Percentiles rank a stretch among this genome's conserved stretches.
phyloP scores from a whole-genome alignment of 2,888 invertebrate species.

The Lycophotia porphyrea region DNA sequence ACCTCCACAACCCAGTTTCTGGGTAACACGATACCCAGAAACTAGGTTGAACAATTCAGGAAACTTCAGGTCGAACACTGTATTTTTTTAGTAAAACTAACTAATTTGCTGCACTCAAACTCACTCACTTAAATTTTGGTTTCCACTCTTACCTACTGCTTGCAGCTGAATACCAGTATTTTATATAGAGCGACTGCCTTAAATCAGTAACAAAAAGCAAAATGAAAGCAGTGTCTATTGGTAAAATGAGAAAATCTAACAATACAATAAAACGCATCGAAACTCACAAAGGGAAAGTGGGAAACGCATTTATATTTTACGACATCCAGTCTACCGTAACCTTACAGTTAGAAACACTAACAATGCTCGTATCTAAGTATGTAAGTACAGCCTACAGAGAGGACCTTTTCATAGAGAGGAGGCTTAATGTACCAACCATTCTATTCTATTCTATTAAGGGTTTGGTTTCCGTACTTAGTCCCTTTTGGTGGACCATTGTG shows the following conservation, averaged over 20 bases:
- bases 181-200: no score
- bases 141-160: no score
- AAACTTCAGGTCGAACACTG: neutral
- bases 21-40: no score
- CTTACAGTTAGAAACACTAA: constrained; percentile 47
- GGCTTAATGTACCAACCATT: neutral
- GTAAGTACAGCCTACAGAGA: neutral
- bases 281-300: constrained; percentile 61
- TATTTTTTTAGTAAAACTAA: neutral
- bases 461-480: no score
- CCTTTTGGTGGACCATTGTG: no score
- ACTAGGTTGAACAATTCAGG: no score
- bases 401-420: neutral
- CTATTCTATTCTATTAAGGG: no score
- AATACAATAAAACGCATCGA: constrained; percentile 50
- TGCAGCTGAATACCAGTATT: no score
- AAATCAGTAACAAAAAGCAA: neutral
- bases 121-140: no score
- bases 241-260: constrained; percentile 44
- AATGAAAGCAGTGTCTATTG: neutral
- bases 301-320: constrained; percentile 64
- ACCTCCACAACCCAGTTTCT: neutral
- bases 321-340: constrained; percentile 60
- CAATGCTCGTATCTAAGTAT: constrained; percentile 7
- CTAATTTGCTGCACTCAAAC: no score